phyloP scores from a whole-genome alignment of 2,797 vertebrate genomes.

The Pangasius djambal region DNA sequence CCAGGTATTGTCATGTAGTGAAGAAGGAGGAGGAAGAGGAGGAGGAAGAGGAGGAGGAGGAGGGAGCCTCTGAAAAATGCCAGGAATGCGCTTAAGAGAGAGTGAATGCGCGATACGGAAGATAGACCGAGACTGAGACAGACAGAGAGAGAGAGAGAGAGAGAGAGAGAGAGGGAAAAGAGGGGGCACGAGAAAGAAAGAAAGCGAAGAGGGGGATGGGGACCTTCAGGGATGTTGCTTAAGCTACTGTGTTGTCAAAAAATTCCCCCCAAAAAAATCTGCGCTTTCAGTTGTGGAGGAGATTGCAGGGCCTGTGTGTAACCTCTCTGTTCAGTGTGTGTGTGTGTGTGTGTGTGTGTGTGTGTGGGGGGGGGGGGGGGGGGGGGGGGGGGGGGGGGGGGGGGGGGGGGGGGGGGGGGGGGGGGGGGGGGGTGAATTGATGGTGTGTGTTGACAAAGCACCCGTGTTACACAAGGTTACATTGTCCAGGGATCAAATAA shows the following conservation, averaged over 20 bases:
- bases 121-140: constrained; percentile 62
- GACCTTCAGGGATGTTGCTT: constrained; percentile 53
- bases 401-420: too few relatives aligned
- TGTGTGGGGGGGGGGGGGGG: neutral
- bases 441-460: constrained; percentile 59
- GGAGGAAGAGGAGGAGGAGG: neutral
- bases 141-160: constrained; percentile 50
- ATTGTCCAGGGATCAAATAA: constrained; percentile 48
- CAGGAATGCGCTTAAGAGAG: constrained; percentile 76
- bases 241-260: constrained; percentile 55
- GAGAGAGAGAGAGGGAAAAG: too few relatives aligned
- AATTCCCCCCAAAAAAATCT: constrained; percentile 9
- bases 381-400: too few relatives aligned
- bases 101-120: constrained; percentile 69
- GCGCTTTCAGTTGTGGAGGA: neutral
- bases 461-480: constrained; percentile 44
- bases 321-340: constrained; percentile 2
- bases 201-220: constrained; percentile 67
- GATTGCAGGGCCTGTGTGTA: constrained; percentile 28
- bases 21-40: constrained; percentile 38
- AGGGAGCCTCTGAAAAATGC: constrained; percentile 68
- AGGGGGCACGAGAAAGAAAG: constrained; percentile 56
- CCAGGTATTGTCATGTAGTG: constrained; percentile 68
- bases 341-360: constrained; percentile 7
- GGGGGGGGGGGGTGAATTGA: constrained; percentile 8